A percentile compares a stretch with the other conserved stretches of the same genome.
Conservation (phyloP, 2,113 vertebrate species). For the Centropus unirufus region DNA sequence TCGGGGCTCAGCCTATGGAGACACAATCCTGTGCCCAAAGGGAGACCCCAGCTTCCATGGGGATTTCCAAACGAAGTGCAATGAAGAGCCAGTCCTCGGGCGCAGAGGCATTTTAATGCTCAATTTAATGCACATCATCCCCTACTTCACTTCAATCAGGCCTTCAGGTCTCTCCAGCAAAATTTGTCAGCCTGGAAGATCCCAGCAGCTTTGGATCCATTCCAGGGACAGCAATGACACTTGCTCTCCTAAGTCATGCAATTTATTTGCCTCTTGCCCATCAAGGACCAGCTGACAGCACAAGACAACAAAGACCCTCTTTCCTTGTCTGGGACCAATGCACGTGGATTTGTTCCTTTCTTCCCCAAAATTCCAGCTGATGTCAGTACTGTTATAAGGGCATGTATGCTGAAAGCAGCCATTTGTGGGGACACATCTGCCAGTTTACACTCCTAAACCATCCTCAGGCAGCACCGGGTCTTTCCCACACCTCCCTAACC, state of each 20-base stretch:
- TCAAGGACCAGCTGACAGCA: neutral
- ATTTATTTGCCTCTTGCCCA: neutral
- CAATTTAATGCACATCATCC: neutral
- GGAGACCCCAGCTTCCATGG: neutral
- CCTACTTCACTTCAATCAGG: neutral
- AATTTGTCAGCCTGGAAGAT: neutral
- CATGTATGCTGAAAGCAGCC: neutral
- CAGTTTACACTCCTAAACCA: accelerated
- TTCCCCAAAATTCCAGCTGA: neutral
- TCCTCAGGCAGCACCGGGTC: neutral
- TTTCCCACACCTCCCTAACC: neutral
- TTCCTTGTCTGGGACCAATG: neutral
- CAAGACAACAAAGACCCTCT: neutral
- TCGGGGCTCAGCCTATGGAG: accelerated
- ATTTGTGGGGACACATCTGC: neutral
- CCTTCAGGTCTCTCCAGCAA: neutral
- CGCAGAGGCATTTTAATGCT: neutral
- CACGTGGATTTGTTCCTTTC: neutral
- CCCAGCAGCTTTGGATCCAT: neutral
- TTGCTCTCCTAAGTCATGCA: neutral
- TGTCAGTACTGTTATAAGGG: too few relatives aligned
- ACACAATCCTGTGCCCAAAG: neutral
- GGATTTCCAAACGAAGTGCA: neutral
- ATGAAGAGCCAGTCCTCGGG: neutral
- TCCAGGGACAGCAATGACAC: neutral